phyloP scores from a whole-genome alignment of 2,113 vertebrate species.

The Isurus oxyrinchus region DNA sequence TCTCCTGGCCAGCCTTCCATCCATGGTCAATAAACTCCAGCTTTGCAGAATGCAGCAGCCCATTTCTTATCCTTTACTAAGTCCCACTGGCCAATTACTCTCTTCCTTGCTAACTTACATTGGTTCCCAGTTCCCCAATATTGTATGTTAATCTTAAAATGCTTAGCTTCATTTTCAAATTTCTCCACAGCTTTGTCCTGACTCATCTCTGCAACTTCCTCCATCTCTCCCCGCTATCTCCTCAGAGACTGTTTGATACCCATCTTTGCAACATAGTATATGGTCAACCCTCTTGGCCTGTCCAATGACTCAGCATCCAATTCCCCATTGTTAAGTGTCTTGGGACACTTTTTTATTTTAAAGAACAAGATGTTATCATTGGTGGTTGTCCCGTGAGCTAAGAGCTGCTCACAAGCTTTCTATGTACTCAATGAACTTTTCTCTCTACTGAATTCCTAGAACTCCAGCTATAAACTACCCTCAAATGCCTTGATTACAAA shows the following conservation, averaged over 20 bases:
- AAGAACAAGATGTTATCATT: neutral
- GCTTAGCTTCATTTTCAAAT: neutral
- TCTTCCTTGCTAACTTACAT: neutral
- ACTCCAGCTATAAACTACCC: neutral
- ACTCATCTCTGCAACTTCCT: neutral
- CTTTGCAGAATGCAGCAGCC: neutral
- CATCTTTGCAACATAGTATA: neutral
- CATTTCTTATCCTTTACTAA: neutral
- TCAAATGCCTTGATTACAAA: constrained; percentile 22
- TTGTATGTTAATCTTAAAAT: neutral
- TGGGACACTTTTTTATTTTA: neutral
- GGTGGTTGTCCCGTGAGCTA: neutral
- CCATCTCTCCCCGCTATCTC: neutral
- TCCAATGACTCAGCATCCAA: neutral
- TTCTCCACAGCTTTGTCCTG: neutral
- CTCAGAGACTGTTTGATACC: neutral
- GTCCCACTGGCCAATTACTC: neutral
- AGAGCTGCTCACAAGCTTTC: neutral
- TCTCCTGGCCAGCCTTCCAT: neutral
- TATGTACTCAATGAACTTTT: neutral
- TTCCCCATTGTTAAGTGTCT: neutral
- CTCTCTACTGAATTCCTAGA: neutral
- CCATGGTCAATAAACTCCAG: neutral
- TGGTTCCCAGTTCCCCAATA: neutral
- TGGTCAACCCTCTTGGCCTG: neutral